phyloP scores from a whole-genome alignment of 2,888 invertebrate species.

The Cryptophagus acutangulus region DNA sequence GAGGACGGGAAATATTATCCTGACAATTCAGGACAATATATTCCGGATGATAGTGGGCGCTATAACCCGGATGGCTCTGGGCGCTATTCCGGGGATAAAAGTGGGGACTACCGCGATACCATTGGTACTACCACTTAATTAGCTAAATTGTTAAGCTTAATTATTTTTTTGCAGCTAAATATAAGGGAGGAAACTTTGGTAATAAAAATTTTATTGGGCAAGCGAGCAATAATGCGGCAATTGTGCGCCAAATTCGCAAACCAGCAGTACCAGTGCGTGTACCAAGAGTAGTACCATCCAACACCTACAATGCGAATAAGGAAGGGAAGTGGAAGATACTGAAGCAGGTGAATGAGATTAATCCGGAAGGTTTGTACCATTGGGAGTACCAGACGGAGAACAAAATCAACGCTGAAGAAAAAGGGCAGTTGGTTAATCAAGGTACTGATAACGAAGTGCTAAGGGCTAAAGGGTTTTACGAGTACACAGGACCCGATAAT shows the following conservation, averaged over 20 bases:
- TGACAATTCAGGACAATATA: conserved; percentile 17
- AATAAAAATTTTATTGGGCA: not conserved
- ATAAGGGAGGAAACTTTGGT: too few relatives aligned
- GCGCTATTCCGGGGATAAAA: conserved; percentile 13
- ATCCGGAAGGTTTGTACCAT: not conserved
- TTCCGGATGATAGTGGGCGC: conserved; percentile 15
- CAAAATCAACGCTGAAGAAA: conserved; percentile 55
- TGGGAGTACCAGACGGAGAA: conserved; percentile 52
- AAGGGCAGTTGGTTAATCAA: conserved; percentile 46
- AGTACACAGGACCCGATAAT: conserved; percentile 63
- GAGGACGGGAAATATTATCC: conserved; percentile 17
- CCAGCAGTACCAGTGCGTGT: not conserved
- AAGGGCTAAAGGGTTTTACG: conserved; percentile 60
- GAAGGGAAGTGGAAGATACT: not conserved
- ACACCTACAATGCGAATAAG: conserved; percentile 2
- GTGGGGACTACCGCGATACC: conserved; percentile 8
- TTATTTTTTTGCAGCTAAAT: not conserved
- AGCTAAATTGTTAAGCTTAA: not conserved
- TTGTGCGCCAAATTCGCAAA: too few relatives aligned
- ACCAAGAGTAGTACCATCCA: not conserved
- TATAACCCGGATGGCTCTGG: conserved; percentile 18
- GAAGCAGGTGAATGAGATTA: not conserved
- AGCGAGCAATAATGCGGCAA: not conserved
- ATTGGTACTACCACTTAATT: not conserved
- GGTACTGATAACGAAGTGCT: conserved; percentile 56